A percentile compares a stretch with the other conserved stretches of the same genome.
Evolutionary conservation across 2,888 invertebrate species (phyloP).

Genomic region (Andrena marginata): DNA sequence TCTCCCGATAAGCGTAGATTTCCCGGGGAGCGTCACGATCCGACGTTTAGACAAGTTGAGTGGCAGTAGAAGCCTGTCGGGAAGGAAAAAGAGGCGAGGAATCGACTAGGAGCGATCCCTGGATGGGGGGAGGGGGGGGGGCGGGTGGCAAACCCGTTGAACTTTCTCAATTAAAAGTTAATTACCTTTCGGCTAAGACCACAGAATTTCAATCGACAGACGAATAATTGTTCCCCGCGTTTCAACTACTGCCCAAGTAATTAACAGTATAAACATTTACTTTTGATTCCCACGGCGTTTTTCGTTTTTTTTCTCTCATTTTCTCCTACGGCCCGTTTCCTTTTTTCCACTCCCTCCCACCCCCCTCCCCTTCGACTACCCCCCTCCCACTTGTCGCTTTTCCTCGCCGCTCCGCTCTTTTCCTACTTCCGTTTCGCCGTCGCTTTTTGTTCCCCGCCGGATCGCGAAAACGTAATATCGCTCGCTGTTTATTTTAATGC

Average conservation of each 20-base stretch:
- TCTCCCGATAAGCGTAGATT: conserved; percentile 13
- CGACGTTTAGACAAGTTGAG: conserved; percentile 78
- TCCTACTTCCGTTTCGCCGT: neutral
- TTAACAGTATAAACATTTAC: conserved; percentile 74
- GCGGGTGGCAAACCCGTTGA: conserved; percentile 64
- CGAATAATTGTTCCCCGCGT: conserved; percentile 77
- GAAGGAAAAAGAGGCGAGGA: conserved; percentile 48
- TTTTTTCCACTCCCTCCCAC: neutral
- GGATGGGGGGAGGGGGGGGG: neutral
- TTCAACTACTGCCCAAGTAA: conserved; percentile 68
- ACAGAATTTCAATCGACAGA: conserved; percentile 80
- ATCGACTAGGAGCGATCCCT: neutral
- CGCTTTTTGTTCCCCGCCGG: neutral
- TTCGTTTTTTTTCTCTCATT: conserved; percentile 1
- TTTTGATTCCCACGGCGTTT: conserved; percentile 48
- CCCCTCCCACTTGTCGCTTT: neutral
- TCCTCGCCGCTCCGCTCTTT: neutral
- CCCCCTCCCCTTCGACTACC: too few species aligned
- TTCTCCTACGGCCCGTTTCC: neutral
- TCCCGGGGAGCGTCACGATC: conserved; percentile 51
- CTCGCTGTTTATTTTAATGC: conserved; percentile 27
- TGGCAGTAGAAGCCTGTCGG: conserved; percentile 65
- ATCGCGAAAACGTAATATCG: neutral
- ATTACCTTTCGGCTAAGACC: conserved; percentile 81
- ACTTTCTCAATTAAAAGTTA: conserved; percentile 83